Evolutionary conservation across 2,113 vertebrate genomes (phyloP).

Genomic region (Alligator mississippiensis): DNA sequence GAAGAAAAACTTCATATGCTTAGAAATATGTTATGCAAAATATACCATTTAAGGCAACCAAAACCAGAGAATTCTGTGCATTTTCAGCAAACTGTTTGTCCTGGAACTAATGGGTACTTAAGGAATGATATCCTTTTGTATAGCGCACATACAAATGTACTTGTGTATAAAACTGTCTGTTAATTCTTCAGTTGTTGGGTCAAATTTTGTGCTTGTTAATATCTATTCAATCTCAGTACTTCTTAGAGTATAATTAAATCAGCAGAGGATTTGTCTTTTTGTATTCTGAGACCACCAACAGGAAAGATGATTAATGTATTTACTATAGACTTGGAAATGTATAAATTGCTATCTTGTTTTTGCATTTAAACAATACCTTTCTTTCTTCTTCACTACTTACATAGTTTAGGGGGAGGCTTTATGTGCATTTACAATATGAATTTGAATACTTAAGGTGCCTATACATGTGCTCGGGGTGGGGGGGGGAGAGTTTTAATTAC

Average conservation of each 20-base stretch:
- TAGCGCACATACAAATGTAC: neutral
- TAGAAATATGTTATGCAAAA: neutral
- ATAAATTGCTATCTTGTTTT: neutral
- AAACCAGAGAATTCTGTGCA: neutral
- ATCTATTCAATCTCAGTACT: neutral
- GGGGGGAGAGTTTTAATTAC: too few relatives aligned
- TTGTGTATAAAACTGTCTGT: neutral
- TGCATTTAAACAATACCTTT: neutral
- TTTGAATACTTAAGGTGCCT: neutral
- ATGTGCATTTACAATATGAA: neutral
- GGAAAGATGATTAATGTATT: too few relatives aligned
- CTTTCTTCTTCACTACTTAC: neutral
- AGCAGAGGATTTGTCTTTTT: neutral
- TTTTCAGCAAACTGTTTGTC: neutral
- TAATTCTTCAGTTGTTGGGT: neutral
- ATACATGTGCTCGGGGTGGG: too few relatives aligned
- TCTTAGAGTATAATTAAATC: neutral
- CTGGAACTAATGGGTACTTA: neutral
- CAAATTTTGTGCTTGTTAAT: neutral
- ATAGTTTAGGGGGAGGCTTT: neutral
- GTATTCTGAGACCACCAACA: neutral
- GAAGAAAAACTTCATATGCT: neutral
- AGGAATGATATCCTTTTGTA: neutral
- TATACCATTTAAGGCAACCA: neutral
- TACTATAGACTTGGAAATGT: neutral